A percentile compares a stretch with the other conserved stretches of the same genome.
phyloP scores from a whole-genome alignment of 2,113 vertebrate genomes.

The Myotis yumanensis region DNA sequence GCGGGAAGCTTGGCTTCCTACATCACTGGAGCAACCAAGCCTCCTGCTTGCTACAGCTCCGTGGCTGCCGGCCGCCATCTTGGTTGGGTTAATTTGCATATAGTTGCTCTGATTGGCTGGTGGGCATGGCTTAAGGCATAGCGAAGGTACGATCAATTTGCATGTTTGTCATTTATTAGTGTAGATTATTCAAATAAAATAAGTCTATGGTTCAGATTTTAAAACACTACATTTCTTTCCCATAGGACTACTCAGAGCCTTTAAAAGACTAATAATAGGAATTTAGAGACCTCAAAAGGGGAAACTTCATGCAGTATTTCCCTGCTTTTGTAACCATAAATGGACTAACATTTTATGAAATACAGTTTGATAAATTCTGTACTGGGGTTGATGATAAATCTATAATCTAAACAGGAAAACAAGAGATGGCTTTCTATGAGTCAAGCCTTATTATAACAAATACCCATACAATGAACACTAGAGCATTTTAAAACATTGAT shows the following conservation, averaged over 20 bases:
- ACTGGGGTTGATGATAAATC: neutral
- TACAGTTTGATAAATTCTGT: neutral
- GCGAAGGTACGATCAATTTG: too few species aligned
- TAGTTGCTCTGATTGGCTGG: too few species aligned
- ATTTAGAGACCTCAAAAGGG: neutral
- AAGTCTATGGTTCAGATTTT: neutral
- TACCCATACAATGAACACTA: neutral
- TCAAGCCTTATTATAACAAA: neutral
- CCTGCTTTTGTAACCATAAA: neutral
- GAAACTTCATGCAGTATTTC: neutral
- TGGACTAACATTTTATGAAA: neutral
- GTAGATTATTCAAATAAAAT: neutral
- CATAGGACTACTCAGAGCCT: neutral
- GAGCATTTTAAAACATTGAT: neutral
- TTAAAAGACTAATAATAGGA: neutral
- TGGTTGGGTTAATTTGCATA: too few species aligned
- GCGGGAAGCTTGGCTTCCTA: too few species aligned
- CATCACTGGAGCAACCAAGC: too few species aligned
- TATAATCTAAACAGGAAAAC: neutral
- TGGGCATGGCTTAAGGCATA: too few species aligned
- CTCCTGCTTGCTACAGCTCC: too few species aligned
- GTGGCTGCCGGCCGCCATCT: too few species aligned
- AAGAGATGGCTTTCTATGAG: neutral
- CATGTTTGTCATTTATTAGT: too few species aligned
- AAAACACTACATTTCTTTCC: neutral